Evolutionary conservation across 2,113 vertebrate species (phyloP).

Genomic region (Bettongia penicillata): DNA sequence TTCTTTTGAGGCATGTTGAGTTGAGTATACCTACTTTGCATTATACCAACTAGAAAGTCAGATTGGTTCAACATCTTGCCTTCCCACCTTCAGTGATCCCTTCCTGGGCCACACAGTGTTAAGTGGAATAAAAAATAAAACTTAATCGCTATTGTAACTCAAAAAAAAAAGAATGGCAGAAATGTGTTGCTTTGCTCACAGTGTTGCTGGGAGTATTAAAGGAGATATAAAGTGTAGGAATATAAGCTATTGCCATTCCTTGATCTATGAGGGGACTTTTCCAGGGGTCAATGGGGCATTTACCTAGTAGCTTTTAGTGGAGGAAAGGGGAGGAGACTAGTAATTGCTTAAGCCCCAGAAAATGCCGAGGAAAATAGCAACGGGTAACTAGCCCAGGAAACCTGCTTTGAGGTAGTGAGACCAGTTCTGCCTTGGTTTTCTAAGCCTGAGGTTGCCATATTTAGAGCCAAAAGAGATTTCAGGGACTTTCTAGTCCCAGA

Average conservation of each 20-base stretch:
- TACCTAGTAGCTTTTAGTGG: neutral
- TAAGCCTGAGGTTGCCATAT: neutral
- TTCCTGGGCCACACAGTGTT: slow-evolving; percentile 30
- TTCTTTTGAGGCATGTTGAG: neutral
- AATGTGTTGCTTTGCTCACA: neutral
- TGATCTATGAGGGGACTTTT: neutral
- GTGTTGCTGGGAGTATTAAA: neutral
- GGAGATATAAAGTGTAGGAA: neutral
- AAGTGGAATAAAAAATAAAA: neutral
- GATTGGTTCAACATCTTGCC: neutral
- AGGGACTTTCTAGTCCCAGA: neutral
- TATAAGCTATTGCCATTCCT: neutral
- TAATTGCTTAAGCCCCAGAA: neutral
- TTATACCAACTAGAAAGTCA: neutral
- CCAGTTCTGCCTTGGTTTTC: neutral
- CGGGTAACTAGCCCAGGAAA: neutral
- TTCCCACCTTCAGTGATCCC: neutral
- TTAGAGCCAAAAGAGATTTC: neutral
- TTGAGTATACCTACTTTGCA: neutral
- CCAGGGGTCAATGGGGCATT: neutral
- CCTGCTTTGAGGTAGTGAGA: neutral
- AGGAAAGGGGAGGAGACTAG: neutral
- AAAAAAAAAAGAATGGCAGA: neutral
- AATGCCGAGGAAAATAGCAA: neutral
- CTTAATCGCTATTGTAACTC: slow-evolving; percentile 9